Base-by-base conservation (phyloP, 1,140 invertebrate genomes). In the Sitobion miscanthi region DNA sequence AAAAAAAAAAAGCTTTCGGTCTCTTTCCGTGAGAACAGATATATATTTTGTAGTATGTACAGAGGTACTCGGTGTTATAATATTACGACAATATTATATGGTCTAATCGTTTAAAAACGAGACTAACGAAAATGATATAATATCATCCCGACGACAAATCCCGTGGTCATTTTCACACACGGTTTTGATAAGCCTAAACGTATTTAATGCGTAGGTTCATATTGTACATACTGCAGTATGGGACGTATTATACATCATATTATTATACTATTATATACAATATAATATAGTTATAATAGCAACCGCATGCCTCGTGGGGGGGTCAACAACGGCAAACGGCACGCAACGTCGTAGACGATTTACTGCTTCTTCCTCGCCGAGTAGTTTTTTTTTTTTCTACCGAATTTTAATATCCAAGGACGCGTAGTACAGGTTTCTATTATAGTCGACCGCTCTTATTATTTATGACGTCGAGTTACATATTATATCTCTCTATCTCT, bases 321-420 rank as follows among this genome's bases (percentile, higher is more conserved):
- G 91, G 91, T 85, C 91, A 85, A 85, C 91, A 62, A 85, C 49
- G 77, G 35, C 69, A 54, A 54, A 69, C 42, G 90, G 90, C 90
- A 92, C 90, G 77, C 77, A 52, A 49, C 77, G 77, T 92, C 77
- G 23, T 62, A 90, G 52, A 90, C 88, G 49, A 90, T 90, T 90
- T 92, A 77, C 90, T 82, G 77, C n/a, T 62, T 85, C 88, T 57
- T 91, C 47, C 23, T 92, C 47, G 47, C 91, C 21, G 45, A 62
- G 54, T 90, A 54, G 88, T 57, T 45, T 62, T 54, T 38, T 38
- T 35, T 38, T 90, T 92, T 85, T 91, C 77, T 82, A 83, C 91
- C 77, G 77, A 92, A 92, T 92, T 92, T 92, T 52, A 69, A 69
- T 85, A 92, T 54, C 91, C 77, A 92, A 92, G 77, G 91, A 91